Evolutionary conservation across 2,797 vertebrate genomes (phyloP), one percentile per base, ranked within the genome.

Genomic region (Dipus sagitta): DNA sequence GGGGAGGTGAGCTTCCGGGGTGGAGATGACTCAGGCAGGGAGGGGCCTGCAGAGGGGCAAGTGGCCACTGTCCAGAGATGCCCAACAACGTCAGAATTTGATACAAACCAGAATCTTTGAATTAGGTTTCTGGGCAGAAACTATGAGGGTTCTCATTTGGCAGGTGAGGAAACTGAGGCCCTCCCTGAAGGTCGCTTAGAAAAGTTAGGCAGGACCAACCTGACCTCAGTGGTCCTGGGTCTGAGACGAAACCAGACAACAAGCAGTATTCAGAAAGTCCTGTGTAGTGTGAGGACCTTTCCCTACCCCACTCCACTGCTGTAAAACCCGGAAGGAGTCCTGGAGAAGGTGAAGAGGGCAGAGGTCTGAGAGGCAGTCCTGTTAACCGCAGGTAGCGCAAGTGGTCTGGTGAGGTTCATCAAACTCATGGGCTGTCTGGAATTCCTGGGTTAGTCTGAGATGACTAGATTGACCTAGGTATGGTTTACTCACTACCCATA

Each of bases 221-320:
- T 65, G 79, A 74, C 21, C 24, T 68, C 34, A 58, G 76, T 17
- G 64, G 17, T 80, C 64, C 32, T 21, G 42, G 24, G 14, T 47
- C 60, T 68, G 28, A 12, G 52, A 67, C 4, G 34, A 60, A 78
- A 79, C 20, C 26, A 60, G 34, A 75, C 32, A 21, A 34, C 1
- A 20, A n/a, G 17, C 26, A 76, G 6, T 5, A 32, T 42, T 71
- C 42, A 85, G 84, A 86, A 86, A 85, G 79, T 47, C 82, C 78
- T 23, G 9, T 18, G 24, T 0, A 2, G 12, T 0, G 0, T n/a
- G 5, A 84, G 32, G 21, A 42, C 5, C 3, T 17, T 34, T 60
- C 17, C 24, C 47, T 71, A 9, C 11, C n/a, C 21, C 2, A 14
- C 30, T 65, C 30, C 38, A 64, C 20, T 18, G 30, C 32, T 65